phyloP scores from a whole-genome alignment of 2,113 vertebrate species.

The Hypanus sabinus region DNA sequence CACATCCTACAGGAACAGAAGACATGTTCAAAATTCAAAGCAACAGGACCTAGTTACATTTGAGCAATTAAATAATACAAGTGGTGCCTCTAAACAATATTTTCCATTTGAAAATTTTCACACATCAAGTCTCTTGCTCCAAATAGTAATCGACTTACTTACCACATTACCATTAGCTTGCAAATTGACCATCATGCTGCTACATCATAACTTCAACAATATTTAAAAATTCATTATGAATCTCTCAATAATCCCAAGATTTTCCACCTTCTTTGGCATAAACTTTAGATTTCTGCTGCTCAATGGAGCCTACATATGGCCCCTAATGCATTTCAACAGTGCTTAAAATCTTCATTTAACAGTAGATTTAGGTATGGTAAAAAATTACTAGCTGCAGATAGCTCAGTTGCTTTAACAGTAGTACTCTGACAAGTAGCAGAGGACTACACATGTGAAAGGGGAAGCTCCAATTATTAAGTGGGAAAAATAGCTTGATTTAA shows the following conservation, averaged over 20 bases:
- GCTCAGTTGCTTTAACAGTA: neutral
- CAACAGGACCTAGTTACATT: neutral
- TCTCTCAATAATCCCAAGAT: neutral
- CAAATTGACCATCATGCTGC: neutral
- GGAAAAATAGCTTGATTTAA: no score
- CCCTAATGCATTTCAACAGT: neutral
- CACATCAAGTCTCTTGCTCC: neutral
- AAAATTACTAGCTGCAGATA: neutral
- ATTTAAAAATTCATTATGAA: neutral
- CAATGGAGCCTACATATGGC: neutral
- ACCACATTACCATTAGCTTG: neutral
- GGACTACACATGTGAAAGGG: no score
- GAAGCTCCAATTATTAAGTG: no score
- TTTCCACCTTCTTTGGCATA: neutral
- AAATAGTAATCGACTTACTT: neutral
- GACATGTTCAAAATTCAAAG: neutral
- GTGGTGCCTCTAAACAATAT: neutral
- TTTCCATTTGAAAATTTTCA: neutral
- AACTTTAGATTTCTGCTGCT: neutral
- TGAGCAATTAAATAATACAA: neutral
- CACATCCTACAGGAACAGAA: conserved; percentile 67
- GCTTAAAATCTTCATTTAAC: no score
- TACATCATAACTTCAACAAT: neutral
- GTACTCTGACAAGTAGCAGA: no score
- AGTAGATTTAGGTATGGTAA: neutral